phyloP scores from a whole-genome alignment of 1,140 invertebrate species.

The Diplogasteroides magnus region DNA sequence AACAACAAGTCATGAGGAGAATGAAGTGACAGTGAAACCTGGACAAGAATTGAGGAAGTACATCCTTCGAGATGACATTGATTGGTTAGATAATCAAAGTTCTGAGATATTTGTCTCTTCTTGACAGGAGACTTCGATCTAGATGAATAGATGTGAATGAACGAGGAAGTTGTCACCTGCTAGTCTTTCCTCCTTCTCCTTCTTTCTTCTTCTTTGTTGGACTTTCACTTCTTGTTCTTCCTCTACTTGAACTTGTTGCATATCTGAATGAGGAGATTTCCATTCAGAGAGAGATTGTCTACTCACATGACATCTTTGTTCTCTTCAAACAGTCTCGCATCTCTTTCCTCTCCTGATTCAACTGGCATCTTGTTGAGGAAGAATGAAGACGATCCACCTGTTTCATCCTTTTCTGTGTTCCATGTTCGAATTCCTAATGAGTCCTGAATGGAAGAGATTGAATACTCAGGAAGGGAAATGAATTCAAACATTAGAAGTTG shows the following conservation, averaged over 20 bases:
- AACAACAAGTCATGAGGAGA: too few species aligned
- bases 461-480: too few species aligned
- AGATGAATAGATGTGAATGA: neutral
- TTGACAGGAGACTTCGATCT: conserved; percentile 29
- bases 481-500: neutral
- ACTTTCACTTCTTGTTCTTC: neutral
- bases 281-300: too few species aligned
- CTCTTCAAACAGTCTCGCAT: neutral
- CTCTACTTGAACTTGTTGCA: neutral
- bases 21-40: too few species aligned
- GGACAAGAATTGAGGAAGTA: conserved; percentile 47
- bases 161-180: neutral
- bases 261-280: too few species aligned
- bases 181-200: neutral
- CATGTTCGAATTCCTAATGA: conserved; percentile 24
- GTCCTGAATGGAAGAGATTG: conserved; percentile 6
- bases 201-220: neutral
- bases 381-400: neutral
- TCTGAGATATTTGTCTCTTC: conserved; percentile 20
- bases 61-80: conserved; percentile 52
- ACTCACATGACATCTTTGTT: too few species aligned
- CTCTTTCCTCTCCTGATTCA: neutral
- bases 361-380: neutral
- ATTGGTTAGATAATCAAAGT: conserved; percentile 47
- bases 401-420: conserved; percentile 21